Base-by-base conservation (phyloP, 92 coral and sea anemone species). In the Paramuricea clavata region DNA sequence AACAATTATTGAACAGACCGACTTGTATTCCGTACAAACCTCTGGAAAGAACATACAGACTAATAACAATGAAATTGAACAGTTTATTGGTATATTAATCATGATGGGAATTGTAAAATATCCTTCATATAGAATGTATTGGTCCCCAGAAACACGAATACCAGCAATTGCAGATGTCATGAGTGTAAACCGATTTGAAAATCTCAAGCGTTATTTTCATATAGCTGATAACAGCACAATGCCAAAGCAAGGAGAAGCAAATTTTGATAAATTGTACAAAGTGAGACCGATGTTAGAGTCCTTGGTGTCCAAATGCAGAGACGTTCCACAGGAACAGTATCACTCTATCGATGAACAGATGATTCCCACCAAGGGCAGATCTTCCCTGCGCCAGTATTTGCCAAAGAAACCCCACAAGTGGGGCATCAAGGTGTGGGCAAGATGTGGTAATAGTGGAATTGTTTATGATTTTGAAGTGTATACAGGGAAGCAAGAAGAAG, bases 271-370 rank as follows among this genome's bases (percentile, higher is more conserved):
- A 13, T 60, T 86, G 26, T 64, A 16, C 72, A 65, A 86, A 22
- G 90, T 86, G 49, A 12, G 76, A 32, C 85, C 89, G 1, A 42
- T 86, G 25, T 30, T 86, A 35, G 10, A 86, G 8, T 86, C 80
- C 10, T 44, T 86, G 28, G 25, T 28, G 7, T 74, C 49, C 11
- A 85, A 85, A 27, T 85, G 85, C 76, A 35, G 34, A 81, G 31
- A 43, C 32, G 28, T 86, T 21, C 72, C 89, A 11, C 80, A 62
- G 31, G 90, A 86, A 36, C 70, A 86, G 33, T 21, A 49, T 67
- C 80, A 64, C 33, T 49, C 90, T 0, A 33, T 86, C 12, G 90
- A 86, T 49, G 86, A 86, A 39, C 90, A 86, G 31, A 78, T 78
- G 7, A 78, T 49, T 41, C n/a, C n/a, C n/a, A n/a, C 90, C 86